Evolutionary conservation across 2,888 invertebrate genomes (phyloP), one percentile per base, ranked within the genome.

Genomic region (Hydraecia micacea): DNA sequence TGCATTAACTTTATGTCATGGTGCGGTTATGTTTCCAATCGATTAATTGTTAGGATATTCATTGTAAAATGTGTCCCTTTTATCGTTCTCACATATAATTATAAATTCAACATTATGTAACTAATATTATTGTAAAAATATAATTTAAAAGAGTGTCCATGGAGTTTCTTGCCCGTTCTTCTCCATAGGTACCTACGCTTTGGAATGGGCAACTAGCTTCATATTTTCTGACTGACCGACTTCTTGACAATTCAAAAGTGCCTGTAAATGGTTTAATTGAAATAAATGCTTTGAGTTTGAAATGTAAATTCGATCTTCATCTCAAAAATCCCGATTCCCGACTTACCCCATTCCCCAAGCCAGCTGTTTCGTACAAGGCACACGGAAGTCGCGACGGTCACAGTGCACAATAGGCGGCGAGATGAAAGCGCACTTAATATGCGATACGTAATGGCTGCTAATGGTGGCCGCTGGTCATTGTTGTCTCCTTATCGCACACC

Each of bases 351-450:
- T 18, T 78, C 39, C 9, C n/a, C 32, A 15, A 60, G 0, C 36
- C 32, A 28, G 73, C 60, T 1, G 69, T 52, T 60, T 88, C 86
- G 79, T 85, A 86, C 87, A 87, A 90, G 88, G 93, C 89, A 94
- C 91, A 93, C 95, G 96, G 96, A 96, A 96, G 95, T 92, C 87
- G 88, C 82, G 86, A 86, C 89, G 87, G 88, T 88, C 90, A 88
- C 86, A 86, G 86, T 81, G 91, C 93, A 96, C 96, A 96, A 96
- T 96, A 91, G 95, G 89, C 96, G 96, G 96, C 91, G 86, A 96
- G 95, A 95, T 96, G 94, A 96, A 96, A 96, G 96, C 92, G 89
- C 91, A 88, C 92, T 95, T 94, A 95, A 93, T 95, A 95, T 95
- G 95, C 95, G 94, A 95, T 94, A 95, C 95, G 95, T 95, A 93